Base-by-base conservation (phyloP, 2,797 vertebrate genomes). In the Scomberomorus guttatus region DNA sequence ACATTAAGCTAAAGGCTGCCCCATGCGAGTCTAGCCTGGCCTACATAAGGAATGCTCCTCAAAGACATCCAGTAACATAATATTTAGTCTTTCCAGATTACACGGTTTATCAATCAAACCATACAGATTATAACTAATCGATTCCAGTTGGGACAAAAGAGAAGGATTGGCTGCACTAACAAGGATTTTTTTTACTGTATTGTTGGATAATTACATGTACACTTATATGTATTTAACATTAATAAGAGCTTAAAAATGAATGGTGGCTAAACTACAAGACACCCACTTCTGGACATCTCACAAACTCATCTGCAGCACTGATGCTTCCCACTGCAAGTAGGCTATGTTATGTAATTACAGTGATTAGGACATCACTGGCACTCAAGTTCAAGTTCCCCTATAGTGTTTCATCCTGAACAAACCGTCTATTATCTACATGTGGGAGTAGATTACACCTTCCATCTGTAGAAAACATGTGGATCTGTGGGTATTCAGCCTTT, bases 341-440 rank as follows among this genome's bases (percentile, higher is more conserved):
- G 56, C 80, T 71, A 24, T 85, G 72, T 83, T 80, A 62, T 77
- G 72, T 92, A 90, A 95, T 95, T 91, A 93, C 89, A 85, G 90
- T 93, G 77, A 94, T 95, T 92, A 92, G 85, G 70, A 27, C 82
- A 75, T 91, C 87, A 65, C 75, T 75, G 58, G 18, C 66, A 37
- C 76, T 64, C 34, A 42, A 42, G 39, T 68, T 27, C 55, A 9
- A 66, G 56, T 77, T 76, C 68, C 55, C 67, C 46, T 25, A 55
- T 15, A 77, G 62, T 72, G 68, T 71, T 78, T 77, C 17, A 56
- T 57, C 60, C 64, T 55, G 34, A 42, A 44, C 34, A 46, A 85
- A 86, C 83, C 54, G 54, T 77, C 56, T 71, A 87, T 93, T 89
- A 84, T 84, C 72, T 60, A 10, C 71, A 76, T 56, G 63, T 68